A percentile compares a stretch with the other conserved stretches of the same genome.
Conservation (phyloP, 2,797 vertebrate genomes). For the Linurgus olivaceus region DNA sequence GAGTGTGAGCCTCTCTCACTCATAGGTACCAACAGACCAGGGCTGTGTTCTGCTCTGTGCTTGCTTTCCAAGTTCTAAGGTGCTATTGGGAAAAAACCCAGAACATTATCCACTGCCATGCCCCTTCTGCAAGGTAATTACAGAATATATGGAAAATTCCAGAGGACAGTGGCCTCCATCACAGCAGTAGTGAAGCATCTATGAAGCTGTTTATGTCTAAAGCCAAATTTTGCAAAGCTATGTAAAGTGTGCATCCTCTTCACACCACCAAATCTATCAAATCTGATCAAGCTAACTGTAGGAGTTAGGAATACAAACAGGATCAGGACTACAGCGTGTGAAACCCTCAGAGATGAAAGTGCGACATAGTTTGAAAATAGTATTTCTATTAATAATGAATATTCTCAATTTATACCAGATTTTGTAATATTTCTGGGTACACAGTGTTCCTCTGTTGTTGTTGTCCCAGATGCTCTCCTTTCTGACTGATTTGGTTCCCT, state of each 20-base stretch:
- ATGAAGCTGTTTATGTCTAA: background rate
- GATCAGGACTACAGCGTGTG: background rate
- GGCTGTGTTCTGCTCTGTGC: background rate
- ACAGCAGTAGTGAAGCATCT: background rate
- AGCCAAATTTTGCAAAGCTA: background rate
- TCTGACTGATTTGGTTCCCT: background rate
- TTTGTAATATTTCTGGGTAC: background rate
- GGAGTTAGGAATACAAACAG: slow-evolving; percentile 35
- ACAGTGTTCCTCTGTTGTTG: background rate
- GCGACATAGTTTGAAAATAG: slow-evolving; percentile 26
- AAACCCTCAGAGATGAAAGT: slow-evolving; percentile 30
- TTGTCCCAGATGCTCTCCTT: background rate
- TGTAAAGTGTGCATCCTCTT: background rate
- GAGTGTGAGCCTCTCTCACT: too few relatives aligned
- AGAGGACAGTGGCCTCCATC: background rate
- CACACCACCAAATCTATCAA: background rate
- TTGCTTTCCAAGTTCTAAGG: accelerated
- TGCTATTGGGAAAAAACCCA: background rate
- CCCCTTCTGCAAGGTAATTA: background rate
- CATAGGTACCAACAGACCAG: background rate
- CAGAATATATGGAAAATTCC: background rate
- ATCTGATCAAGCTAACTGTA: slow-evolving; percentile 7
- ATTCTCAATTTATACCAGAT: background rate
- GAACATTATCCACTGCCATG: background rate
- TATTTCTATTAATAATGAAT: slow-evolving; percentile 52